phyloP scores from a whole-genome alignment of 2,888 invertebrate genomes.

The Acleris emargana region DNA sequence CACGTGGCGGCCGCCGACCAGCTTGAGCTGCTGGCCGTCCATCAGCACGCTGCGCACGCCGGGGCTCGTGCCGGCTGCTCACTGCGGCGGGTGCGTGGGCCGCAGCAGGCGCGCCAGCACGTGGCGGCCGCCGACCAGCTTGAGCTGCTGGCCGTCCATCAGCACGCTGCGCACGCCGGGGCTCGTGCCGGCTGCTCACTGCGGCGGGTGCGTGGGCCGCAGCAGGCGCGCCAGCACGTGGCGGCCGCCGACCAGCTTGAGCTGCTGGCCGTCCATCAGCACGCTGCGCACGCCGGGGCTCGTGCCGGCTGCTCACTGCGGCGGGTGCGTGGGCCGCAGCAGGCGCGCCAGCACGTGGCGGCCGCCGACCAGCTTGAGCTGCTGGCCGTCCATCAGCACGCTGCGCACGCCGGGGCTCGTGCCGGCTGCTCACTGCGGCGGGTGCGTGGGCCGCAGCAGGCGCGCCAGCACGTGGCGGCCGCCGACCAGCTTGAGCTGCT shows the following conservation, averaged over 20 bases:
- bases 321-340: slow-evolving; percentile 67
- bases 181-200: slow-evolving; percentile 57
- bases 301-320: too few species aligned
- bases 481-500: slow-evolving; percentile 73
- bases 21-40: slow-evolving; percentile 76
- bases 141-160: slow-evolving; percentile 77
- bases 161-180: slow-evolving; percentile 69
- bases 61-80: slow-evolving; percentile 57
- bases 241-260: slow-evolving; percentile 73
- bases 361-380: slow-evolving; percentile 73
- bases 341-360: slow-evolving; percentile 73
- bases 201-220: slow-evolving; percentile 67
- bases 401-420: slow-evolving; percentile 65
- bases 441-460: slow-evolving; percentile 67
- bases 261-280: slow-evolving; percentile 75
- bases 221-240: slow-evolving; percentile 73
- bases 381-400: slow-evolving; percentile 77
- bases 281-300: slow-evolving; percentile 69
- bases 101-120: slow-evolving; percentile 71
- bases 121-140: slow-evolving; percentile 73
- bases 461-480: slow-evolving; percentile 75
- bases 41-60: slow-evolving; percentile 72
- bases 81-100: slow-evolving; percentile 68
- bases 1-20: slow-evolving; percentile 74
- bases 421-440: too few species aligned